Evolutionary conservation across 2,797 vertebrate species (phyloP).

Genomic region (Tinamus major): DNA sequence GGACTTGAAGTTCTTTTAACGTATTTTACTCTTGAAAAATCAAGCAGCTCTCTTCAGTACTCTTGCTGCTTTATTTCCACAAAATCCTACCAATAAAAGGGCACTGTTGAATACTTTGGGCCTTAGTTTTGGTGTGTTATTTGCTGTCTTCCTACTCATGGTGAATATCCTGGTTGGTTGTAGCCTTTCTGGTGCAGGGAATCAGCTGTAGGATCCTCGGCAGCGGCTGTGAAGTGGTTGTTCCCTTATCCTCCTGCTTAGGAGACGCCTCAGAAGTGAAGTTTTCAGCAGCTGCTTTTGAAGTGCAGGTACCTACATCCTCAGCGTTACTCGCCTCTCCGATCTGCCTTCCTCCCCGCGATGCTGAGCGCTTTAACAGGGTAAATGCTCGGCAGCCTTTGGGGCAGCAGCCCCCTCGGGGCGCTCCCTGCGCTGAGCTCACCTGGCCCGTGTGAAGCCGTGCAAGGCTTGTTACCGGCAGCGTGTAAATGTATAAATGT

Average conservation of each 20-base stretch:
- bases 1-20: neutral
- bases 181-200: neutral
- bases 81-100: neutral
- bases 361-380: accelerated
- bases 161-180: neutral
- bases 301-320: accelerated
- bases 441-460: accelerated
- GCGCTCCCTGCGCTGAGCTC: accelerated
- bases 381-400: accelerated
- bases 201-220: neutral
- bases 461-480: accelerated
- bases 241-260: neutral
- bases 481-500: accelerated
- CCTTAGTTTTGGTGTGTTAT: neutral
- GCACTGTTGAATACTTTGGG: neutral
- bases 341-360: neutral
- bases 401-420: accelerated
- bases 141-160: neutral
- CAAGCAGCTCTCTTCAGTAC: neutral
- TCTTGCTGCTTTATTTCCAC: neutral
- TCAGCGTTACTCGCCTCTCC: accelerated
- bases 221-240: neutral
- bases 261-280: accelerated
- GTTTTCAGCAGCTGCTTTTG: neutral
- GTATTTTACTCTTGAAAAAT: neutral